phyloP scores from a whole-genome alignment of 2,113 vertebrate genomes.

The Pollachius pollachius region DNA sequence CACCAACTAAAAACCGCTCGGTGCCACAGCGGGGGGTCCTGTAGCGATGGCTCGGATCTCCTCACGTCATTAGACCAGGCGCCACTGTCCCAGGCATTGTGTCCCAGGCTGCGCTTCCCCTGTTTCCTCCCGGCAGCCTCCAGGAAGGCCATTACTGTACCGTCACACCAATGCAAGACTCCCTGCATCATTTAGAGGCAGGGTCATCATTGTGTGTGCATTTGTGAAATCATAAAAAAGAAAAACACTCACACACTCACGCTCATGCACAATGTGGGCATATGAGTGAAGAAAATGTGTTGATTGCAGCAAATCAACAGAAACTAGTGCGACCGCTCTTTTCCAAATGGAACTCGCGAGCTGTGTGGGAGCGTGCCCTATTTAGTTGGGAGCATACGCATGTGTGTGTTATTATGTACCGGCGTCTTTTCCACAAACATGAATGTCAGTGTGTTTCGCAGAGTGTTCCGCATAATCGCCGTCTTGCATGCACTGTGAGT shows the following conservation, averaged over 20 bases:
- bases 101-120: not conserved
- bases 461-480: too few relatives aligned
- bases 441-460: not conserved
- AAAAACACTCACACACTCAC: too few relatives aligned
- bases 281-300: not conserved
- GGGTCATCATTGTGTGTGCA: not conserved
- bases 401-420: too few relatives aligned
- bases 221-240: not conserved
- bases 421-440: too few relatives aligned
- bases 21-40: not conserved
- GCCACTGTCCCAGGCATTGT: not conserved
- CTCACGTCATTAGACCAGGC: not conserved
- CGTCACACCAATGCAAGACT: not conserved
- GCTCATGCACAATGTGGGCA: too few relatives aligned
- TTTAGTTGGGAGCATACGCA: not conserved
- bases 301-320: not conserved
- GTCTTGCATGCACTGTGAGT: too few relatives aligned
- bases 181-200: not conserved
- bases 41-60: not conserved
- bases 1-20: not conserved
- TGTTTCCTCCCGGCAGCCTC: not conserved
- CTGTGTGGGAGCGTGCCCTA: too few relatives aligned
- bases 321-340: too few relatives aligned
- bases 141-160: not conserved
- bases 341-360: too few relatives aligned